Evolutionary conservation across 2,113 vertebrate genomes (phyloP), one percentile per base, ranked within the genome.

Genomic region (Pelobates fuscus): DNA sequence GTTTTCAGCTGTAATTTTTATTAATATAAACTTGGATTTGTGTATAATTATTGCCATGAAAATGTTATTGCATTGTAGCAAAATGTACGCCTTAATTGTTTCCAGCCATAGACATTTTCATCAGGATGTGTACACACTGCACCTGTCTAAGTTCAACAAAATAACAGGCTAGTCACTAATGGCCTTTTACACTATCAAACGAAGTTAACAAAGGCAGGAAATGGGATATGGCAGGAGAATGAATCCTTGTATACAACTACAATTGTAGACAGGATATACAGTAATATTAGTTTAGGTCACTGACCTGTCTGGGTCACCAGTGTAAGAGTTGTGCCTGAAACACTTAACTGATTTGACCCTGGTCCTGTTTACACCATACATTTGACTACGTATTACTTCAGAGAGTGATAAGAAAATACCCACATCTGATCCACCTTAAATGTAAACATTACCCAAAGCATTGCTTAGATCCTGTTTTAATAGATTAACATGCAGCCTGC

Each of bases 111-210:
- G 7, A 18, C 43, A 7, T 71, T 80, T 89, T 87, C 88, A 84
- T 79, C 77, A 71, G 82, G 81, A 82, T 71, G 52, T 81, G 65
- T 81, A 87, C 84, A 82, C 67, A 78, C 80, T 71, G 84, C 90
- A 88, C 86, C 89, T 91, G 87, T 29, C 0, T 64, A 18, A 61
- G n/a, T 49, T 60, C 81, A 87, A 87, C 89, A 86, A 86, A 83
- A 78, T 69, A 87, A 81, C 84, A 82, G 82, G 82, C 74, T 23
- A 72, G 77, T 60, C 87, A 91, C 78, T 57, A 82, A 88, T 81
- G 79, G 82, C 74, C 79, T 81, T 82, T 80, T 83, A 86, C 62
- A 81, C 84, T 84, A 88, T 80, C 80, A 59, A 84, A 79, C 63
- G 75, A 79, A 58, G 44, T 59, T 77, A 44, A 46, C 8, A 76